Percentiles rank a stretch among this genome's conserved stretches.
phyloP scores from a whole-genome alignment of 2,113 vertebrate species.

The Pagrus major region DNA sequence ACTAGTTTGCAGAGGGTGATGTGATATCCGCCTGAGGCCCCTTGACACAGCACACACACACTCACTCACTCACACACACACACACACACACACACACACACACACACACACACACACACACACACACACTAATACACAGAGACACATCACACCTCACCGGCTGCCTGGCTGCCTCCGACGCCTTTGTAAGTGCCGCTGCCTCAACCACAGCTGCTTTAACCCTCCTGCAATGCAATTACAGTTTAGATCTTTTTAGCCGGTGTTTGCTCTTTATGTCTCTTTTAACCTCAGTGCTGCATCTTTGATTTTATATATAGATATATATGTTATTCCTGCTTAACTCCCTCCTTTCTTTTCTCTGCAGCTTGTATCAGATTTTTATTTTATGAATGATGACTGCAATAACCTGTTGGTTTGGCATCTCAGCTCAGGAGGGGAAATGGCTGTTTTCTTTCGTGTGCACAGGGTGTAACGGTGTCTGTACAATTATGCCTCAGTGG shows the following conservation, averaged over 20 bases:
- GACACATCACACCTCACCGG: constrained; percentile 38
- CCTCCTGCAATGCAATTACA: constrained; percentile 18
- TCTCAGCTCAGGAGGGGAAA: background rate
- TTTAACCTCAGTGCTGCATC: background rate
- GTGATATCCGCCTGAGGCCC: constrained; percentile 67
- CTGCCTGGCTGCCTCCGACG: constrained; percentile 34
- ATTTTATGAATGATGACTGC: background rate
- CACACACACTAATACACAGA: constrained; percentile 37
- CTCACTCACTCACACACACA: constrained; percentile 24
- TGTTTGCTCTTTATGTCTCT: background rate
- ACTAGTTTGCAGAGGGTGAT: constrained; percentile 77
- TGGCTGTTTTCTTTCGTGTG: background rate
- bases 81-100: constrained; percentile 38
- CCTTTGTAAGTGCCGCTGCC: constrained; percentile 65
- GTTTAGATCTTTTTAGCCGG: background rate
- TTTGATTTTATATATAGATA: background rate
- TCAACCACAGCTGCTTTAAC: constrained; percentile 46
- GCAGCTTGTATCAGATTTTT: background rate
- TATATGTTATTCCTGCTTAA: background rate
- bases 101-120: constrained; percentile 40
- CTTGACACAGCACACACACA: constrained; percentile 38
- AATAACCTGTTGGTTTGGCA: background rate
- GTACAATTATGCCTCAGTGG: background rate
- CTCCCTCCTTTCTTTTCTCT: background rate
- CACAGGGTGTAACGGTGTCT: background rate